These are phyloP conservation scores for Laticauda laticaudata DNA, from an alignment of 2,113 vertebrate species.

Conservation along the genomic window DNA sequence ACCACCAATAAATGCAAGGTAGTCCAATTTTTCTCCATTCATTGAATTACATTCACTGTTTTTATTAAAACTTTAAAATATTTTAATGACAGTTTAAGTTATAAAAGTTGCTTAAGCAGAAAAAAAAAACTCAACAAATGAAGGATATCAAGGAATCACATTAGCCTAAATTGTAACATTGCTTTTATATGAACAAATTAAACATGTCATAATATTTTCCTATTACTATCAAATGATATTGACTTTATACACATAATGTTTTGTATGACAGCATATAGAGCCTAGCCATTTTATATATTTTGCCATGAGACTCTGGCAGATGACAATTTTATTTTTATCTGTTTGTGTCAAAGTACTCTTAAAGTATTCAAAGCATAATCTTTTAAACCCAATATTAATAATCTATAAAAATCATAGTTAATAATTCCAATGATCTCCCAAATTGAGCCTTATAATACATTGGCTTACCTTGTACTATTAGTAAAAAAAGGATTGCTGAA, in stretches of 20 bases:
- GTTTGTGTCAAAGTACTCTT: neutral
- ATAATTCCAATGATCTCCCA: neutral
- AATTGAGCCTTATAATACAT: neutral
- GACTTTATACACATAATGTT: neutral
- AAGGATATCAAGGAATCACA: neutral
- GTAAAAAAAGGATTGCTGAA: slow-evolving; percentile 27
- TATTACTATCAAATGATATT: neutral
- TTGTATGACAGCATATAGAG: neutral
- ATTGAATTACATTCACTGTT: neutral
- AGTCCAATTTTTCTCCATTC: neutral
- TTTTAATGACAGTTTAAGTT: neutral
- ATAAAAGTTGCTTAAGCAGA: neutral
- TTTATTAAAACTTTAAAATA: neutral
- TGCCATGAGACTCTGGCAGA: neutral
- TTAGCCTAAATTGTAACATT: neutral
- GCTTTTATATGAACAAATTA: neutral
- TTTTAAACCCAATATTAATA: neutral
- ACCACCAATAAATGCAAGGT: neutral
- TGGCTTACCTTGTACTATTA: slow-evolving; percentile 43
- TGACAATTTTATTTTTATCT: neutral
- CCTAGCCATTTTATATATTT: neutral
- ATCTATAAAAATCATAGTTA: neutral
- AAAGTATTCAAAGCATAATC: neutral
- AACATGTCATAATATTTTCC: neutral
- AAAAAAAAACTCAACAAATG: neutral